Base-by-base conservation (phyloP, 2,888 invertebrate genomes). In the Leptopilina syphax region DNA sequence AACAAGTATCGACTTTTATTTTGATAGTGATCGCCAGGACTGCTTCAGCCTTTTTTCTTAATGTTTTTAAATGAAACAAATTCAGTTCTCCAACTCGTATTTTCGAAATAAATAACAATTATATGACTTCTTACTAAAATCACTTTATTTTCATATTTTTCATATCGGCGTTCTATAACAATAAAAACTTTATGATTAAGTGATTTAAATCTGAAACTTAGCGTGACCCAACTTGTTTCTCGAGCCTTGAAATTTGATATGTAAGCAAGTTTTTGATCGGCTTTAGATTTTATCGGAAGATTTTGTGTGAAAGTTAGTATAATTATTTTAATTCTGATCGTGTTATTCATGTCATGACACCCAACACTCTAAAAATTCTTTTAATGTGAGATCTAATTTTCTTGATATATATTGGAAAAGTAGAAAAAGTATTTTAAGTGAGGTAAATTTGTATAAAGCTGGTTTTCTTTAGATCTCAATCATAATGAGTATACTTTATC, bases 1-100 rank as follows among this genome's bases (percentile, higher is more conserved):
- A 84, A 76, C 82, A 78, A 76, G 81, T 84, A 86, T 87, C 86
- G 87, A 88, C 87, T 87, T 84, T 82, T 82, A 78, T 82, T 84
- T 84, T 81, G 88, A 88, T 88, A 86, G 80, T 13, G 70, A n/a
- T 54, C 27, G 70, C 13, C 27, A n/a, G 27, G 54, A 27, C 24
- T 27, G 66, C 77, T 80, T 81, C 44, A 7, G 77, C 81, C 79
- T 77, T 77, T 78, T 80, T 79, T 78, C 65, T 54, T 66, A 73
- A 81, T 82, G 78, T 77, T 79, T 34, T 80, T 81, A 5, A 27
- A 70, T 27, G 13, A 70, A 70, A 70, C 54, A 24, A 70, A 70
- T 54, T 54, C 27, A 54, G 70, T 70, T 50, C 70, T 27, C 50
- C 12, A 60, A n/a, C 3, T 60, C 24, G 24, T 54, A 70, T 70